phyloP scores from a whole-genome alignment of 1,140 invertebrate genomes.

The Caerostris extrusa region DNA sequence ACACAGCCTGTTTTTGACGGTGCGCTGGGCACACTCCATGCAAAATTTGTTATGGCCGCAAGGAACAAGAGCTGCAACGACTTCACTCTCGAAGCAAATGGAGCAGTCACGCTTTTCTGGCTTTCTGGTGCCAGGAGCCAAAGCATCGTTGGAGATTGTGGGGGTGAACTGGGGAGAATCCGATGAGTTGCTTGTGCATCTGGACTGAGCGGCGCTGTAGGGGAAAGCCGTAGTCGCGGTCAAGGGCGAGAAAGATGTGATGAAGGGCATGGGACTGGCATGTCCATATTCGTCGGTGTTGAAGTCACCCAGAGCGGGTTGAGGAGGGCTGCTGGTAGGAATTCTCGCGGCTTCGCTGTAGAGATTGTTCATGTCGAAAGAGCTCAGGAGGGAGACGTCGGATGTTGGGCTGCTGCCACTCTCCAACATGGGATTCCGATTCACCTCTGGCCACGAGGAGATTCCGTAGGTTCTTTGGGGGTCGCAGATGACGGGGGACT shows the following conservation, averaged over 20 bases:
- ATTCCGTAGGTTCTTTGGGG: conserved; percentile 12
- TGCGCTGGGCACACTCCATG: conserved; percentile 92
- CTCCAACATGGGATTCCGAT: not conserved
- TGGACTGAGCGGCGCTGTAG: conserved; percentile 45
- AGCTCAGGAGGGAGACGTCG: conserved; percentile 79
- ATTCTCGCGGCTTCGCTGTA: conserved; percentile 80
- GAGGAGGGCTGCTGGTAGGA: not conserved
- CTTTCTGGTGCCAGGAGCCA: conserved; percentile 71
- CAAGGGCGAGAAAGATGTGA: not conserved
- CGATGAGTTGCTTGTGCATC: conserved; percentile 64
- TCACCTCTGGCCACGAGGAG: conserved; percentile 17
- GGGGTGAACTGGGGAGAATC: not conserved
- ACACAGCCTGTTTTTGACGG: conserved; percentile 83
- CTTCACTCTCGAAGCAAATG: conserved; percentile 92
- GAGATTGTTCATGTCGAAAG: no score
- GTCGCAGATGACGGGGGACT: not conserved
- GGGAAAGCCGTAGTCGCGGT: conserved; percentile 20
- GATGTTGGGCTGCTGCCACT: conserved; percentile 59
- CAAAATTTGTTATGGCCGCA: conserved; percentile 97
- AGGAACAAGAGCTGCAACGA: conserved; percentile 93
- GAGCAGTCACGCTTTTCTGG: conserved; percentile 87
- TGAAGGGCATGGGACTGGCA: not conserved
- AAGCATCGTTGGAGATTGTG: conserved; percentile 64
- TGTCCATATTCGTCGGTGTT: no score
- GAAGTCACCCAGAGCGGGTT: conserved; percentile 7